Evolutionary conservation across 2,113 vertebrate genomes (phyloP), one percentile per base, ranked within the genome.

Genomic region (Lamprotornis superbus): DNA sequence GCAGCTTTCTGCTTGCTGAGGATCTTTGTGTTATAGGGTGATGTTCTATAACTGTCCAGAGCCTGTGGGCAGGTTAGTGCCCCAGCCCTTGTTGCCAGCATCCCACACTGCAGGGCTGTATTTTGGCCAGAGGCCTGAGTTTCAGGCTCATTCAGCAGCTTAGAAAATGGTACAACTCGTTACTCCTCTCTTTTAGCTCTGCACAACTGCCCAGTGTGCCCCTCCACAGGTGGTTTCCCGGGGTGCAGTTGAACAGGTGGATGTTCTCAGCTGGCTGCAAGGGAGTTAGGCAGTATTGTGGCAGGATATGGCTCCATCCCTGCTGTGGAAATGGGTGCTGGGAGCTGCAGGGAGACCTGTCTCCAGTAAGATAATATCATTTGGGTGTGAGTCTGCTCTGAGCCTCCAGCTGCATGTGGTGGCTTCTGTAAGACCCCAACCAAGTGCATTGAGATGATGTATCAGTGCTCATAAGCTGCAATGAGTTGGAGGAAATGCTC

Each of bases 281-380:
- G 37, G 42, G 39, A 67, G 25, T 5, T 53, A 47, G 50, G 33
- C 35, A 2, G 31, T 37, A 46, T 37, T 0, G 0, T 30, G 59
- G 60, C 56, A 47, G 50, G 47, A 71, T 23, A 4, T 2, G 0
- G 12, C 31, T 77, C 40, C 17, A n/a, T 20, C 17, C 49, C 39
- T 1, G 0, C 50, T 75, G 18, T 0, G 1, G 44, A 56, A 49
- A 55, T n/a, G 16, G 13, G 22, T 64, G 44, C 70, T 39, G 46
- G 37, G 40, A 83, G 39, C 20, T 74, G 64, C 5, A 5, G 56
- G 11, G 61, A 78, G 17, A 65, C 47, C 15, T 19, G 3, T 55
- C 31, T 79, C 46, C 9, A 1, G 8, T 60, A 10, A 44, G 19
- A 23, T 52, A 15, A 1, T 59, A 25, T 68, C 0, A 1, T 77